Evolutionary conservation across 2,888 invertebrate genomes (phyloP).

Genomic region (Caenorhabditis sp.): DNA sequence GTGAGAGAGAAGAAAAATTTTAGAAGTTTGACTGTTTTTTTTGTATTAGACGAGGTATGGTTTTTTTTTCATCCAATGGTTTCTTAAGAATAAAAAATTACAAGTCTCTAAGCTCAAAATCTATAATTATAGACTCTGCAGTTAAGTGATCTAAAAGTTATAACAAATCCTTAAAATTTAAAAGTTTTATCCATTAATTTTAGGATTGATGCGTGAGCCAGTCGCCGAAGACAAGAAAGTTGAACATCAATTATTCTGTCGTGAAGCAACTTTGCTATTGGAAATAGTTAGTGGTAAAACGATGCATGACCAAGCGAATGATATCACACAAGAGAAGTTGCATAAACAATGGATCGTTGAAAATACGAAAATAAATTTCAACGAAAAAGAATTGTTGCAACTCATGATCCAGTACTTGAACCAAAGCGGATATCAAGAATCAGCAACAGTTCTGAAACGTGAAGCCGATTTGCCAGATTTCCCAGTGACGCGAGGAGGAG

Average conservation of each 20-base stretch:
- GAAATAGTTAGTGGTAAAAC: slow-evolving; percentile 74
- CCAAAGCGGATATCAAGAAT: slow-evolving; percentile 29
- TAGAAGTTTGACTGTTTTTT: too few relatives aligned
- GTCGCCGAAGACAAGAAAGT: slow-evolving; percentile 93
- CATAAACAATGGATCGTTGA: slow-evolving; percentile 86
- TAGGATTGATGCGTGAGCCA: slow-evolving; percentile 91
- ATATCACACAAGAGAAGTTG: slow-evolving; percentile 57
- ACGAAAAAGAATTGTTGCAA: slow-evolving; percentile 89
- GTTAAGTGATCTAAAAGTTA: too few relatives aligned
- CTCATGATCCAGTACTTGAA: slow-evolving; percentile 79
- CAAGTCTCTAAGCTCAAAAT: too few relatives aligned
- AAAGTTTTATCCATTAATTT: not conserved
- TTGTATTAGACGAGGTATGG: too few relatives aligned
- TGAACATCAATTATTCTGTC: slow-evolving; percentile 94
- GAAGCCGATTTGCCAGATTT: slow-evolving; percentile 57
- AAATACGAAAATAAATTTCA: slow-evolving; percentile 92
- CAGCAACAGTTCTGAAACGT: slow-evolving; percentile 38
- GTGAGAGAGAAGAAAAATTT: slow-evolving; percentile 71
- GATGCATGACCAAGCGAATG: slow-evolving; percentile 36
- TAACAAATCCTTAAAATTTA: not conserved
- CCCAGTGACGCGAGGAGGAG: slow-evolving; percentile 46
- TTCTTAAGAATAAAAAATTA: too few relatives aligned
- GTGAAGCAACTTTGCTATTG: slow-evolving; percentile 87
- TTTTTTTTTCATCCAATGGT: too few relatives aligned
- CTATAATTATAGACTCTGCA: too few relatives aligned